Evolutionary conservation across 2,888 invertebrate genomes (phyloP), one percentile per base, ranked within the genome.

Genomic region (Leucoma salicis): DNA sequence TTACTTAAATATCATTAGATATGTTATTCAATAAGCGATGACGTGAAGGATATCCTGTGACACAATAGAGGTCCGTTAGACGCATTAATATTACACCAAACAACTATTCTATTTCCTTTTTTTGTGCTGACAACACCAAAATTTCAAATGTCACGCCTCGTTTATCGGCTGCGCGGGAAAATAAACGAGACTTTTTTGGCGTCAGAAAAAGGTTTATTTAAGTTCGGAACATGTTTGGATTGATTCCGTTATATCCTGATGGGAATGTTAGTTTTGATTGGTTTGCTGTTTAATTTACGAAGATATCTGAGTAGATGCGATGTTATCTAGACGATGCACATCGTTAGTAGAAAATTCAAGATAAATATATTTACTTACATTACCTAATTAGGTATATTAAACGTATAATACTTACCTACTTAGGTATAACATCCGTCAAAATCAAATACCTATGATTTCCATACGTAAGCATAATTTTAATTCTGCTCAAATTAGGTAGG

Each of bases 101-200:
- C 74, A 79, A 78, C 78, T 76, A 78, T 82, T 77, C 79, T 78
- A 76, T 66, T 66, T 57, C 32, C 46, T 33, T 58, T 59, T 60
- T 63, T 59, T 56, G 44, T 54, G 39, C 60, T 63, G 63, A 63
- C 61, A 59, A 77, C 81, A 81, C 67, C 77, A 76, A 80, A 77
- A 80, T 86, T 86, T 85, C 75, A 54, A 86, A 80, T 87, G 88
- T 87, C 87, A 87, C 87, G 88, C 82, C 86, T 88, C 78, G 85
- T 87, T 85, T 84, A 78, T 79, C 78, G 81, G 57, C 65, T 65
- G 73, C 76, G 77, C 74, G 78, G 82, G 82, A 83, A 83, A 80
- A 81, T 80, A 81, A 80, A 82, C 77, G 75, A 81, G 74, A 57
- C 60, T 70, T 77, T 74, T 75, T 80, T 80, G 70, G 74, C 77